Evolutionary conservation across 2,888 invertebrate genomes (phyloP).

Genomic region (Orthosia gothica): DNA sequence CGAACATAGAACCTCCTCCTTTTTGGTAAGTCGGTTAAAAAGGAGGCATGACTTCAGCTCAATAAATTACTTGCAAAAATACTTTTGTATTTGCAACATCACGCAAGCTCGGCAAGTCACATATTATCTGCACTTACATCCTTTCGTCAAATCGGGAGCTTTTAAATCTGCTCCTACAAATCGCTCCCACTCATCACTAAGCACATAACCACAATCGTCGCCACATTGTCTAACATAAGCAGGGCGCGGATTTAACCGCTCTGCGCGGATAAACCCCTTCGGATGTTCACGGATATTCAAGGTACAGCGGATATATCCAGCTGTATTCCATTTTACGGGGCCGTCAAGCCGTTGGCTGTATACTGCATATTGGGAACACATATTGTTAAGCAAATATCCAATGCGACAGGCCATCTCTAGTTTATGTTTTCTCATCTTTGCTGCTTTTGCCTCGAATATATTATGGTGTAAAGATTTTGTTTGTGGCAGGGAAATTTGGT

Average conservation of each 20-base stretch:
- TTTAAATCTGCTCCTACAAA: not conserved
- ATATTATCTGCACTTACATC: too few relatives aligned
- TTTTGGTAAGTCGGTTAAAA: too few relatives aligned
- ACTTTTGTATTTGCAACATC: too few relatives aligned
- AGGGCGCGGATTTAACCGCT: constrained; percentile 62
- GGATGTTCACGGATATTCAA: constrained; percentile 71
- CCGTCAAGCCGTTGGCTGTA: constrained; percentile 73
- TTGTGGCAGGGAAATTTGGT: constrained; percentile 25
- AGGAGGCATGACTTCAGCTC: too few relatives aligned
- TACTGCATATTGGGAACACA: constrained; percentile 82
- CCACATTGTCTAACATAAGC: constrained; percentile 74
- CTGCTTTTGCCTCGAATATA: constrained; percentile 59
- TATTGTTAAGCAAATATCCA: constrained; percentile 81
- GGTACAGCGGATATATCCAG: constrained; percentile 68
- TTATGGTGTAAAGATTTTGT: constrained; percentile 44
- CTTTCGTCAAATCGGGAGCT: too few relatives aligned
- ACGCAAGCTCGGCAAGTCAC: too few relatives aligned
- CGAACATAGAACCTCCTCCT: too few relatives aligned
- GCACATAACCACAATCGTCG: constrained; percentile 54
- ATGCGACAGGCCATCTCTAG: constrained; percentile 67
- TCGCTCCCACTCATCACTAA: constrained; percentile 54
- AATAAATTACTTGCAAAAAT: too few relatives aligned
- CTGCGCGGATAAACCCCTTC: constrained; percentile 66
- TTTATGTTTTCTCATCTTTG: constrained; percentile 68
- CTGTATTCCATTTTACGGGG: constrained; percentile 74